These are phyloP conservation scores for Parazoanthus atlanticus DNA, from an alignment of 92 coral and sea anemone genomes.

Conservation along the genomic window DNA sequence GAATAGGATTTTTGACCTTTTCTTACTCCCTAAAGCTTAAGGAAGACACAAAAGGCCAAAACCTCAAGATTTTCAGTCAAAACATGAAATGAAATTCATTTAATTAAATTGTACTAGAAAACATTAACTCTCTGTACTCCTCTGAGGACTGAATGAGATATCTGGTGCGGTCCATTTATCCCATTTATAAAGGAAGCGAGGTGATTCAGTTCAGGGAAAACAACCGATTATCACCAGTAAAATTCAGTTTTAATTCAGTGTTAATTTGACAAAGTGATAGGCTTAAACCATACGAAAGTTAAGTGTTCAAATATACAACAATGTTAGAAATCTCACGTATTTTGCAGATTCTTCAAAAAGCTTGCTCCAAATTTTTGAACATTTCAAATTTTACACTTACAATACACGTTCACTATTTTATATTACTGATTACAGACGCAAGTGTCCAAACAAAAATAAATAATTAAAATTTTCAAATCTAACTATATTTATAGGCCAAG, in stretches of 20 bases:
- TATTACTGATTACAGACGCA: neutral
- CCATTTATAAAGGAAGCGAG: neutral
- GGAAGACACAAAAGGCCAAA: neutral
- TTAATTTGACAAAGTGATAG: neutral
- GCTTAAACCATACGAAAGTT: no score
- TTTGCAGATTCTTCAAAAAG: no score
- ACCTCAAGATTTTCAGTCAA: neutral
- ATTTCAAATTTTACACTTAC: neutral
- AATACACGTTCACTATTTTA: no score
- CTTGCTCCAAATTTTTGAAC: neutral
- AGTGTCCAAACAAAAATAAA: neutral
- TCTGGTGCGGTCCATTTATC: neutral
- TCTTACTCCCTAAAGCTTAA: neutral
- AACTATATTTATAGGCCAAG: neutral
- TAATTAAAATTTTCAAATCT: no score
- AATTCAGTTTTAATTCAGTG: neutral
- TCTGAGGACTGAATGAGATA: no score
- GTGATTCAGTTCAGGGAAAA: neutral
- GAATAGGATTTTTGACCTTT: neutral
- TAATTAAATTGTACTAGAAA: neutral
- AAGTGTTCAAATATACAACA: neutral
- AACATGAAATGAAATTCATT: no score
- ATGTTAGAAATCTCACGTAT: neutral
- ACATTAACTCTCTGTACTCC: neutral
- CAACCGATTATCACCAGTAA: no score